Percentiles rank a stretch among this genome's conserved stretches.
These are phyloP conservation scores for Paracyclopina nana DNA, from an alignment of 1,140 invertebrate genomes.

Conservation along the genomic window DNA sequence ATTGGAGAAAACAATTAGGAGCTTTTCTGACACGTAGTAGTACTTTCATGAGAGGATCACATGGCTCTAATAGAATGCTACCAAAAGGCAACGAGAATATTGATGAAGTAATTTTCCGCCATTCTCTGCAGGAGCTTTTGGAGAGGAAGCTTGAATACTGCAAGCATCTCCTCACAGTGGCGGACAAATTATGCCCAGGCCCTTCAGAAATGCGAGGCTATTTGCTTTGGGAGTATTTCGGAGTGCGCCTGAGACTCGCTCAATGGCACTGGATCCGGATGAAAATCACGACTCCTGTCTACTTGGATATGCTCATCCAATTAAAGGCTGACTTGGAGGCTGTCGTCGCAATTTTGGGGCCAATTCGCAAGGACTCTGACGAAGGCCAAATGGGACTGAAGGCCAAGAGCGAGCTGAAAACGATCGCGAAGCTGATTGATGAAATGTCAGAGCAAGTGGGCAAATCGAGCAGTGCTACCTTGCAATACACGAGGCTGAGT, in stretches of 20 bases:
- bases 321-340: background rate
- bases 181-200: background rate
- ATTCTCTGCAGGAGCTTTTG: background rate
- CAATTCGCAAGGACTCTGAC: slow-evolving; percentile 3
- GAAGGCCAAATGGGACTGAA: slow-evolving; percentile 6
- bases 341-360: slow-evolving; percentile 9
- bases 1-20: too few relatives aligned
- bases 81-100: too few relatives aligned
- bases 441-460: background rate
- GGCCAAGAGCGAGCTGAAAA: background rate
- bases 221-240: background rate
- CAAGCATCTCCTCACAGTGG: background rate
- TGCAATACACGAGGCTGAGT: too few relatives aligned
- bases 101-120: too few relatives aligned
- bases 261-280: slow-evolving; percentile 2
- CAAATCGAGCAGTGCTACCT: too few relatives aligned
- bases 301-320: background rate
- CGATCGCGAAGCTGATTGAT: background rate
- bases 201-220: background rate
- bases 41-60: too few relatives aligned
- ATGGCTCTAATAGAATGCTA: too few relatives aligned
- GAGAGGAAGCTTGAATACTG: background rate
- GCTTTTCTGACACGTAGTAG: too few relatives aligned
- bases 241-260: background rate
- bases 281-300: background rate